phyloP scores from a whole-genome alignment of 2,113 vertebrate genomes.

The Actenoides lindsayi region DNA sequence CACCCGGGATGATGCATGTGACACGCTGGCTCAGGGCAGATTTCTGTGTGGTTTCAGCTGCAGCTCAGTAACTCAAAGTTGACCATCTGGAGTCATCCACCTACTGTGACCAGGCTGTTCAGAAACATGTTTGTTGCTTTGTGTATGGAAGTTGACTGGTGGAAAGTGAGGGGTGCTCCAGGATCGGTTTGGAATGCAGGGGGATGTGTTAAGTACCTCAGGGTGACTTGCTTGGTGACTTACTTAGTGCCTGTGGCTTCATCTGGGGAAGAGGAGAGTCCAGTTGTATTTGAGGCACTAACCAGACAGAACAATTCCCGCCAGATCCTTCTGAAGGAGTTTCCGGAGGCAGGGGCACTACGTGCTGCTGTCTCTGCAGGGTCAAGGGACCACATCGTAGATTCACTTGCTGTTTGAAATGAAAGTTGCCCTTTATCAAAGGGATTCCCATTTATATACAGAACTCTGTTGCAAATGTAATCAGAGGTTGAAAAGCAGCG shows the following conservation, averaged over 20 bases:
- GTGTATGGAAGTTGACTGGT: rapidly evolving
- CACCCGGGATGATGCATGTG: not conserved
- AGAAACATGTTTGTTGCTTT: not conserved
- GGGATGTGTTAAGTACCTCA: not conserved
- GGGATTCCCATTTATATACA: not conserved
- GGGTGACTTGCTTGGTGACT: not conserved
- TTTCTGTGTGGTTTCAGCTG: not conserved
- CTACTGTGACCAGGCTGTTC: not conserved
- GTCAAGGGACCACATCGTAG: not conserved
- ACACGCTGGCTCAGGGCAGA: rapidly evolving
- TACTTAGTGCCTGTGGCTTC: not conserved
- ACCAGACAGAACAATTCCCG: not conserved
- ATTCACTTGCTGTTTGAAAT: not conserved
- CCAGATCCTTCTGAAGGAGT: not conserved
- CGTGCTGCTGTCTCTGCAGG: not conserved
- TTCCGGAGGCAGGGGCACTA: rapidly evolving
- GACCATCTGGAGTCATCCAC: not conserved
- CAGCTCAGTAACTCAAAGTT: not conserved
- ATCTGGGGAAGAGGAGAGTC: not conserved
- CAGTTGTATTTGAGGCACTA: rapidly evolving
- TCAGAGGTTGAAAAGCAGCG: not conserved
- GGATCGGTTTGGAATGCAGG: not conserved
- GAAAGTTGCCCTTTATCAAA: rapidly evolving
- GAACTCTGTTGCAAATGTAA: not conserved
- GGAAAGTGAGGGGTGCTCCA: not conserved